These are phyloP conservation scores for Rana temporaria DNA, from an alignment of 2,113 vertebrate genomes.

Conservation along the genomic window DNA sequence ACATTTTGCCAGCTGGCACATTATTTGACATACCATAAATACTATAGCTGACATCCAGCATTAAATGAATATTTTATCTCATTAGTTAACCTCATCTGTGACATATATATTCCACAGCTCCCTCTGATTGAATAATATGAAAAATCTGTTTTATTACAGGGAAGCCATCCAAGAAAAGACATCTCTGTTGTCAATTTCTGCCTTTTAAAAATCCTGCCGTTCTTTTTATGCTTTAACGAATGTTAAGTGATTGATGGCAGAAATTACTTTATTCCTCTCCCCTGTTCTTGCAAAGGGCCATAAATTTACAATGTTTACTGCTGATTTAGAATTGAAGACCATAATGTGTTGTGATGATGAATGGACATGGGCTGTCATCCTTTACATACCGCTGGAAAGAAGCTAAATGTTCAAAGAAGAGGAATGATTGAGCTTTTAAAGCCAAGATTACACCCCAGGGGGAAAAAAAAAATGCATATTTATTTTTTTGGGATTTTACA, in stretches of 20 bases:
- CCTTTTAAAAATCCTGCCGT: background rate
- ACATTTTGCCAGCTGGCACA: no score
- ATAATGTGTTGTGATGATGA: background rate
- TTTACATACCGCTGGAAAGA: no score
- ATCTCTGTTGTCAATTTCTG: constrained; percentile 13
- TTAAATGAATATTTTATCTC: background rate
- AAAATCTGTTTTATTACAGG: constrained; percentile 1
- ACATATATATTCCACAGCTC: background rate
- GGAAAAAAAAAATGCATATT: no score
- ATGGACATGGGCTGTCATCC: background rate
- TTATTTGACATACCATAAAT: no score
- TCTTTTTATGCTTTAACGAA: constrained; percentile 1
- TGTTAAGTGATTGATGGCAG: constrained; percentile 9
- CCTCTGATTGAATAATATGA: constrained; percentile 11
- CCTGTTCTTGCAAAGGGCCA: background rate
- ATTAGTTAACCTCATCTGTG: constrained; percentile 4
- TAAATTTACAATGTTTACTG: constrained; percentile 31
- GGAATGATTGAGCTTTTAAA: no score
- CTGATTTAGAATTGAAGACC: background rate
- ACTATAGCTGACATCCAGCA: no score
- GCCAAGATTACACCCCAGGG: no score
- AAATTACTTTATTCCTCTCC: constrained; percentile 14
- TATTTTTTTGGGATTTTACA: no score
- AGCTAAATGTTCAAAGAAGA: no score
- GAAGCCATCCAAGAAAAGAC: background rate